phyloP scores from a whole-genome alignment of 92 coral and sea anemone species.

The Chrysogorgia sp. region DNA sequence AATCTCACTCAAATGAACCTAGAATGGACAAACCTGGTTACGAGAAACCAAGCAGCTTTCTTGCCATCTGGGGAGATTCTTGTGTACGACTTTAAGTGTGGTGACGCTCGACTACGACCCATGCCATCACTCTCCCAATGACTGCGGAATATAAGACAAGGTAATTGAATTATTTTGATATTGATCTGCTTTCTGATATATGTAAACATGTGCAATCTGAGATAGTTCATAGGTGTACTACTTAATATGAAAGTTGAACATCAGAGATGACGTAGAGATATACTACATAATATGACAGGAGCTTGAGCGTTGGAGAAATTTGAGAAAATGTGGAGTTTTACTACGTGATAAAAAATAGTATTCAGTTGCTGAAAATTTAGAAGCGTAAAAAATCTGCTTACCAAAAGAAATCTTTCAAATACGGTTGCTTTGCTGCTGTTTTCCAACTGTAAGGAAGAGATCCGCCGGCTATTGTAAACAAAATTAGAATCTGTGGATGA shows the following conservation, averaged over 20 bases:
- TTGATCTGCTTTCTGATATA: no score
- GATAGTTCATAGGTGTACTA: not conserved
- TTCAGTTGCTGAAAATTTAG: no score
- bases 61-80: slow-evolving; percentile 81
- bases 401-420: slow-evolving; percentile 82
- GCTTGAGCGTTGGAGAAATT: not conserved
- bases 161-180: not conserved
- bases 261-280: not conserved
- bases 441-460: slow-evolving; percentile 90
- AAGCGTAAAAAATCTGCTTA: slow-evolving; percentile 30
- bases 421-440: slow-evolving; percentile 92
- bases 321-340: not conserved
- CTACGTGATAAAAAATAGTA: no score
- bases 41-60: slow-evolving; percentile 81
- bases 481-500: not conserved
- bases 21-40: slow-evolving; percentile 75
- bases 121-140: slow-evolving; percentile 76
- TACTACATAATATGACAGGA: not conserved
- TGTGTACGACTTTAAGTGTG: slow-evolving; percentile 89
- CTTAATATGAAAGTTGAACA: not conserved
- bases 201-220: not conserved
- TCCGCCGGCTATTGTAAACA: slow-evolving; percentile 76
- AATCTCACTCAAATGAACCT: no score
- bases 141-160: slow-evolving; percentile 36
- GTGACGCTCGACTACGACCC: slow-evolving; percentile 91